Evolutionary conservation across 2,113 vertebrate species (phyloP).

Genomic region (Corvus cornix): DNA sequence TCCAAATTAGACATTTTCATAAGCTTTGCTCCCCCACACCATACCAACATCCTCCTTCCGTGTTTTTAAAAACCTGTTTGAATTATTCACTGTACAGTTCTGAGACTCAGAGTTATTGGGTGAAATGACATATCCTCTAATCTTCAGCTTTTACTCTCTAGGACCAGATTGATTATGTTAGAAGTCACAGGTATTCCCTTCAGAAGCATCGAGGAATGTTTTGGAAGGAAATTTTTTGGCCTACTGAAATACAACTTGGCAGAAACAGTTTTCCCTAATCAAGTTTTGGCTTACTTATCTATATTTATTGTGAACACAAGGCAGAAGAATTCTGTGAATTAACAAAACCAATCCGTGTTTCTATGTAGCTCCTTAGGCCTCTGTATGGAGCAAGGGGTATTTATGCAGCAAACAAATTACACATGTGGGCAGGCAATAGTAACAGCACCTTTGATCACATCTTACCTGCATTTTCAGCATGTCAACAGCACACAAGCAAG

Average conservation of each 20-base stretch:
- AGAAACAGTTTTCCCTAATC: not conserved
- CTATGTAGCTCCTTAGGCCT: not conserved
- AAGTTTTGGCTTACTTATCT: not conserved
- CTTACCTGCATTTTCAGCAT: not conserved
- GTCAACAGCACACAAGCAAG: not conserved
- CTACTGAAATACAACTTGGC: not conserved
- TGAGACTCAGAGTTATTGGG: not conserved
- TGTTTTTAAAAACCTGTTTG: not conserved
- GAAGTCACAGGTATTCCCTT: not conserved
- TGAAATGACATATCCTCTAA: not conserved
- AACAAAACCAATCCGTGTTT: not conserved
- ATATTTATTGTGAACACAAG: not conserved
- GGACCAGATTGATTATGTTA: not conserved
- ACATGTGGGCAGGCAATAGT: not conserved
- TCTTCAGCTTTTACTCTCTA: not conserved
- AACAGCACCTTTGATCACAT: not conserved
- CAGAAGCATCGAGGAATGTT: fast-evolving
- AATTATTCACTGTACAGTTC: not conserved
- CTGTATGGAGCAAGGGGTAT: not conserved
- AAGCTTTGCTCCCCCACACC: not conserved
- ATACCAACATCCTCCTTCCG: not conserved
- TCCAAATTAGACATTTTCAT: not conserved
- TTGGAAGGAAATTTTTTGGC: not conserved
- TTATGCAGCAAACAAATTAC: not conserved
- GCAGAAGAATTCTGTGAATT: not conserved